Conservation (phyloP, 2,113 vertebrate species). For the Spea bombifrons region DNA sequence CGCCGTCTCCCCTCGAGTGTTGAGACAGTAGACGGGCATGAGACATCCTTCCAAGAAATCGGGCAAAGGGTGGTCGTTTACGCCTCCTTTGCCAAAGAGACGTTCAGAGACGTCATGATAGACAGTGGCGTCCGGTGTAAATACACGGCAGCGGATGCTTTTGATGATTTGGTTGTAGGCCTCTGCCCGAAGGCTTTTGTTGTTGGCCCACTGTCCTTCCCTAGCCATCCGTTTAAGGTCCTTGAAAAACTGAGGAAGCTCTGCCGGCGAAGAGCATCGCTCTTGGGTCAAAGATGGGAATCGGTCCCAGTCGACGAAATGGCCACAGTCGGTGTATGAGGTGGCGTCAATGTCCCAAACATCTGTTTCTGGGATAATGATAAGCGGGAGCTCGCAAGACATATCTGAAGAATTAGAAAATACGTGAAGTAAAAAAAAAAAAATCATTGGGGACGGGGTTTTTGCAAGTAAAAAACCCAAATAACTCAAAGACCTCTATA, state of each 20-base stretch:
- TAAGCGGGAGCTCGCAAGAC: conserved; percentile 60
- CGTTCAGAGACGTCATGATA: conserved; percentile 62
- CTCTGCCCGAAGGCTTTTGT: conserved; percentile 67
- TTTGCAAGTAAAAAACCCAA: background rate
- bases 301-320: conserved; percentile 81
- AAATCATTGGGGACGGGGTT: background rate
- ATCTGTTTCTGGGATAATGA: conserved; percentile 73
- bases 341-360: conserved; percentile 67
- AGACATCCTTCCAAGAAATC: conserved; percentile 75
- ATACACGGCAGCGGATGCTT: conserved; percentile 63
- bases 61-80: conserved; percentile 68
- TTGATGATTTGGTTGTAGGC: conserved; percentile 78
- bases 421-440: background rate
- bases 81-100: conserved; percentile 67
- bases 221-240: conserved; percentile 76
- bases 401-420: conserved; percentile 54
- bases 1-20: conserved; percentile 66
- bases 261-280: conserved; percentile 55
- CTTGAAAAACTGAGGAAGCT: conserved; percentile 59
- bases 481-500: too few species aligned
- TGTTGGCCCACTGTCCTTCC: conserved; percentile 71
- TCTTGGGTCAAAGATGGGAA: conserved; percentile 59
- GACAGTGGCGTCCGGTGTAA: conserved; percentile 62
- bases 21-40: conserved; percentile 78
- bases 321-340: conserved; percentile 66